Evolutionary conservation across 1,140 invertebrate genomes (phyloP).

Genomic region (Papilio helenus): DNA sequence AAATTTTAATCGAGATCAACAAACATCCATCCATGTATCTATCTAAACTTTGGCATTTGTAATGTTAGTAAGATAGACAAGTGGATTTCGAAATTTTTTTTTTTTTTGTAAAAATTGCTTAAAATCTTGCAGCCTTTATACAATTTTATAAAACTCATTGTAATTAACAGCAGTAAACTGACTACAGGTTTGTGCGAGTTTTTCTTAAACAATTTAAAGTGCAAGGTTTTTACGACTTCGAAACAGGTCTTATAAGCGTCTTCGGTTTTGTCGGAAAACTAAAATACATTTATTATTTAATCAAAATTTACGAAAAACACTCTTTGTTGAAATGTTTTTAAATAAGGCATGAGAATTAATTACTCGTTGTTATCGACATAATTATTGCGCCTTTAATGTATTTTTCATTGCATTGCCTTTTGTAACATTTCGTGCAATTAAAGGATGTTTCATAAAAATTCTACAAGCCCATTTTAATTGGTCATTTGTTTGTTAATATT

Average conservation of each 20-base stretch:
- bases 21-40: too few relatives aligned
- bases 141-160: not conserved
- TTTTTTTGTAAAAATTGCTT: not conserved
- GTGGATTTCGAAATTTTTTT: not conserved
- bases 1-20: too few relatives aligned
- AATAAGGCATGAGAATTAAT: not conserved
- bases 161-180: not conserved
- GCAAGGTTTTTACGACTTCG: not conserved
- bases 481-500: not conserved
- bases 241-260: not conserved
- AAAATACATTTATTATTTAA: not conserved
- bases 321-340: not conserved
- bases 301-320: not conserved
- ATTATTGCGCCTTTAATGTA: not conserved
- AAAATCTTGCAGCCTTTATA: not conserved
- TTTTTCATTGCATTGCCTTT: not conserved
- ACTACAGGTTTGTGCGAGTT: not conserved
- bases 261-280: not conserved
- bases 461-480: constrained; percentile 3
- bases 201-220: not conserved
- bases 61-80: not conserved
- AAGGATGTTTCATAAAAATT: constrained; percentile 6
- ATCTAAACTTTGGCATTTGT: too few relatives aligned
- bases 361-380: not conserved
- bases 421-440: not conserved